A percentile compares a stretch with the other conserved stretches of the same genome.
Conservation (phyloP, 2,888 invertebrate genomes). For the Zygaena filipendulae region DNA sequence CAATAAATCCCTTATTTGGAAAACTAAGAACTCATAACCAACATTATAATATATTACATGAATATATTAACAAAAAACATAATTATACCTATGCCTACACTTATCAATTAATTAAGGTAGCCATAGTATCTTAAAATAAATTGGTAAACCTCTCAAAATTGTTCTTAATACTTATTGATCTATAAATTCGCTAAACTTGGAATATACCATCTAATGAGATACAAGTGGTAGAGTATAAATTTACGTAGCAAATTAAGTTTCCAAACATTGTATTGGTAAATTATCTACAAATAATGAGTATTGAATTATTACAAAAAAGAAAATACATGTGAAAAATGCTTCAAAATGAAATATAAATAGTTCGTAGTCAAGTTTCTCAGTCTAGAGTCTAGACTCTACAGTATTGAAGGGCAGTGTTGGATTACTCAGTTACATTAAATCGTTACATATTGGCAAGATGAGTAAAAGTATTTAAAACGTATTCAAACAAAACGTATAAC, state of each 20-base stretch:
- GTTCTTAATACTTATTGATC: conserved; percentile 47
- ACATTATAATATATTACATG: conserved; percentile 56
- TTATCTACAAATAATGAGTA: conserved; percentile 64
- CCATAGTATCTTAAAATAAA: conserved; percentile 57
- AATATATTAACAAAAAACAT: conserved; percentile 54
- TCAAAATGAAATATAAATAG: conserved; percentile 8
- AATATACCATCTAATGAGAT: conserved; percentile 68
- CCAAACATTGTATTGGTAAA: too few species aligned
- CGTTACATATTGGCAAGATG: conserved; percentile 41
- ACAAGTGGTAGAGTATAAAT: conserved; percentile 61
- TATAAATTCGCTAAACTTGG: conserved; percentile 66
- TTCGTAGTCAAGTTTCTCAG: conserved; percentile 18
- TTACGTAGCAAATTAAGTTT: conserved; percentile 47
- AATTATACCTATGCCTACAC: conserved; percentile 40
- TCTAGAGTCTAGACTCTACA: conserved; percentile 16
- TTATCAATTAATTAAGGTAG: conserved; percentile 51
- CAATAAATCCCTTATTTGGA: conserved; percentile 43
- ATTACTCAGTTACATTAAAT: too few species aligned
- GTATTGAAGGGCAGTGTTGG: conserved; percentile 39
- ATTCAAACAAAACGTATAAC: too few species aligned
- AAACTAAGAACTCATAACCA: conserved; percentile 50
- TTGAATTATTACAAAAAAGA: conserved; percentile 21
- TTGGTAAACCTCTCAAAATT: conserved; percentile 64
- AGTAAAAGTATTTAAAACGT: too few species aligned
- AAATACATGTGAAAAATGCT: conserved; percentile 2